phyloP scores from a whole-genome alignment of 2,888 invertebrate genomes.

The Sarcophaga subvicina region DNA sequence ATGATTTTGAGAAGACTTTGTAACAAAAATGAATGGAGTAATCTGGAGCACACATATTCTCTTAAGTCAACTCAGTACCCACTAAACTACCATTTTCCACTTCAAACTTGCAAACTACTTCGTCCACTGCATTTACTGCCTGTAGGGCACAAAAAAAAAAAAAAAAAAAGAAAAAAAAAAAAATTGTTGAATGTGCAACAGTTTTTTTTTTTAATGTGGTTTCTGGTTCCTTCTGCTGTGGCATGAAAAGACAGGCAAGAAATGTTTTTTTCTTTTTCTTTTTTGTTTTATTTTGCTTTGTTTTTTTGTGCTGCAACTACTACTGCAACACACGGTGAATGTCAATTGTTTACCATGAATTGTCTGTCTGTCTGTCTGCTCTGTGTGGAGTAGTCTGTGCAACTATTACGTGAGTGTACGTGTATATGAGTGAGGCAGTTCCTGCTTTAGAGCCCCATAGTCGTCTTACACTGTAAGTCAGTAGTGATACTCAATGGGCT shows the following conservation, averaged over 20 bases:
- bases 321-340: conserved; percentile 30
- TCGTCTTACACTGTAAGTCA: neutral
- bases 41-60: too few relatives aligned
- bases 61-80: too few relatives aligned
- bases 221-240: conserved; percentile 51
- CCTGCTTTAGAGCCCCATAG: neutral
- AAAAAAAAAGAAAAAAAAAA: neutral
- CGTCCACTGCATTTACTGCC: too few relatives aligned
- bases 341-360: conserved; percentile 60
- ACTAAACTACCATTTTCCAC: too few relatives aligned
- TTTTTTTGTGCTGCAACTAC: neutral
- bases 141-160: too few relatives aligned
- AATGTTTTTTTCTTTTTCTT: neutral
- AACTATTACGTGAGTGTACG: neutral
- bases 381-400: neutral
- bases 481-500: neutral
- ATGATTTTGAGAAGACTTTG: too few relatives aligned
- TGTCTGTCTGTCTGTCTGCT: conserved; percentile 2
- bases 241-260: neutral
- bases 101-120: too few relatives aligned
- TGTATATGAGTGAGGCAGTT: neutral
- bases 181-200: conserved; percentile 49
- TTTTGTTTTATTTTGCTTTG: neutral
- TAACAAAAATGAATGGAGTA: too few relatives aligned
- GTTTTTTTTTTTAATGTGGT: conserved; percentile 42